Conservation (phyloP, 2,888 invertebrate species). For the Agriotes lineatus region DNA sequence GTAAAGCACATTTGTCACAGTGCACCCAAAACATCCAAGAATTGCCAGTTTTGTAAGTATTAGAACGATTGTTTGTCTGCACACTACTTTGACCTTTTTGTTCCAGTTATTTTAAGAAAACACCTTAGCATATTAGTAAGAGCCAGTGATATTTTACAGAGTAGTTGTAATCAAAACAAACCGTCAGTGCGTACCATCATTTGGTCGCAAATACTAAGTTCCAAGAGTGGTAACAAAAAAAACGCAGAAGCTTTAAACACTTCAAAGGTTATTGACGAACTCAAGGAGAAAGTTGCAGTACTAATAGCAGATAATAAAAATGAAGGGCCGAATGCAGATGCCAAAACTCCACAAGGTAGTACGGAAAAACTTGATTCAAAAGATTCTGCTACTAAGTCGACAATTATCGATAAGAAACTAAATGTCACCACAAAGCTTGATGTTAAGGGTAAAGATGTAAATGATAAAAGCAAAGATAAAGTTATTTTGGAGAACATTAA, state of each 20-base stretch:
- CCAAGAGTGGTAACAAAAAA: background rate
- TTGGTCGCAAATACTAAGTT: slow-evolving; percentile 5
- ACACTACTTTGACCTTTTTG: background rate
- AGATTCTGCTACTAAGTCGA: background rate
- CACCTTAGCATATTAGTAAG: slow-evolving; percentile 1
- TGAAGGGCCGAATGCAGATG: too few relatives aligned
- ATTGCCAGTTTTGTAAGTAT: slow-evolving; percentile 23
- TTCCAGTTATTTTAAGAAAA: slow-evolving; percentile 26
- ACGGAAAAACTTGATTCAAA: background rate
- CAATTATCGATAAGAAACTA: too few relatives aligned
- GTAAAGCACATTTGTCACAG: slow-evolving; percentile 16
- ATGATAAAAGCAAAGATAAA: slow-evolving; percentile 26
- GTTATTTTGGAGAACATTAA: slow-evolving; percentile 57
- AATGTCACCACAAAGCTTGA: too few relatives aligned
- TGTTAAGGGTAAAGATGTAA: background rate
- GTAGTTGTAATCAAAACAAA: slow-evolving; percentile 5
- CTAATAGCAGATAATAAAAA: too few relatives aligned
- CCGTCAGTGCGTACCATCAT: slow-evolving; percentile 13
- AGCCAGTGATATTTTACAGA: background rate
- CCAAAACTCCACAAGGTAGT: background rate
- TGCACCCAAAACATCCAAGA: slow-evolving; percentile 1
- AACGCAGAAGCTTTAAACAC: background rate
- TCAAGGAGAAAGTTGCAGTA: background rate
- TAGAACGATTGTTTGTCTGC: background rate
- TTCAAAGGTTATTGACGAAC: background rate